Evolutionary conservation across 2,888 invertebrate genomes (phyloP).

Genomic region (Anagyrus pseudococci): DNA sequence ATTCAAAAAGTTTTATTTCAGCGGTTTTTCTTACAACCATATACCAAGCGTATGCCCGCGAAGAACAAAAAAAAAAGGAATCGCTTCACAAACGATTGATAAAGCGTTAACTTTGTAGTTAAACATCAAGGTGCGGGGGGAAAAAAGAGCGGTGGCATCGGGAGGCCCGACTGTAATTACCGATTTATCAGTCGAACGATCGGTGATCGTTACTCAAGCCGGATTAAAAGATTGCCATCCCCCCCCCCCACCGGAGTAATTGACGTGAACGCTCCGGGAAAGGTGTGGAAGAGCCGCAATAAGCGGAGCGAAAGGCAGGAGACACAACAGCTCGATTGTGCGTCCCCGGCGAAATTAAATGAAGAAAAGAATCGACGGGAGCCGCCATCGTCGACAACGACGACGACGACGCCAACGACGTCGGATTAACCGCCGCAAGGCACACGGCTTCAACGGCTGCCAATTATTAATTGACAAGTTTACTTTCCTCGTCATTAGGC

Average conservation of each 20-base stretch:
- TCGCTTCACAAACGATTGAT: slow-evolving; percentile 15
- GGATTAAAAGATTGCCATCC: slow-evolving; percentile 35
- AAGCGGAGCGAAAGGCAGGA: slow-evolving; percentile 4
- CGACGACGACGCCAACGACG: slow-evolving; percentile 16
- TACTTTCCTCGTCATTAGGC: slow-evolving; percentile 45
- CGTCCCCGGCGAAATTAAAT: slow-evolving; percentile 45
- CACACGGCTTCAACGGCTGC: slow-evolving; percentile 30
- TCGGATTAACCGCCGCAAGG: slow-evolving; percentile 41
- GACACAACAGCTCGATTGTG: slow-evolving; percentile 36
- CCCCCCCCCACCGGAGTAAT: no score
- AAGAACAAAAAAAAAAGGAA: not conserved
- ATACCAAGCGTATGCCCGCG: no score
- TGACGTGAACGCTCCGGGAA: slow-evolving; percentile 18
- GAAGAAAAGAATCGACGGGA: slow-evolving; percentile 41
- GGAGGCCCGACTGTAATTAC: slow-evolving; percentile 6
- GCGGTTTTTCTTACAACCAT: no score
- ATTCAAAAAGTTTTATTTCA: no score
- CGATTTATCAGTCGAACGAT: slow-evolving; percentile 26
- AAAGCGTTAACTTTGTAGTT: slow-evolving; percentile 26
- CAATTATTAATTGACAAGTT: slow-evolving; percentile 55
- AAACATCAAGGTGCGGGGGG: not conserved
- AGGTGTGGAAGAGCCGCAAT: slow-evolving; percentile 16
- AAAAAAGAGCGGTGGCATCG: no score
- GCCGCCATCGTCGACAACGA: no score
- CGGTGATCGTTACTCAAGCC: slow-evolving; percentile 31